A percentile compares a stretch with the other conserved stretches of the same genome.
phyloP scores from a whole-genome alignment of 2,888 invertebrate genomes.

The Drosophila monieri region DNA sequence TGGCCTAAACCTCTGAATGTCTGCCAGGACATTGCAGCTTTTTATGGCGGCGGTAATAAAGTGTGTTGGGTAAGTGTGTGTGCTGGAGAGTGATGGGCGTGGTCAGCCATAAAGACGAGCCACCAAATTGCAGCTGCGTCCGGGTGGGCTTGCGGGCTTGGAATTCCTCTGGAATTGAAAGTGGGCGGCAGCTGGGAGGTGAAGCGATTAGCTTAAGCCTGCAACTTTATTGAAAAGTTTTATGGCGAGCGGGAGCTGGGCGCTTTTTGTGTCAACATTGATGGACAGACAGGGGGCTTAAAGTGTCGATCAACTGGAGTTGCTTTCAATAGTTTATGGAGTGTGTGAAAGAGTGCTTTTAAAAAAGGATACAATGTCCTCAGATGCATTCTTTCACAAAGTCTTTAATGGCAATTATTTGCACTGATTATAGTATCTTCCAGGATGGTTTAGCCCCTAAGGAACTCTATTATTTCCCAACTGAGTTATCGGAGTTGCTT shows the following conservation, averaged over 20 bases:
- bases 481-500: slow-evolving; percentile 6
- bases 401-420: not conserved
- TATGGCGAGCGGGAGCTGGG: slow-evolving; percentile 25
- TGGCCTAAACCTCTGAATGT: slow-evolving; percentile 13
- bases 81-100: slow-evolving; percentile 29
- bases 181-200: slow-evolving; percentile 12
- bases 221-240: slow-evolving; percentile 66
- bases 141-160: not conserved
- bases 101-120: slow-evolving; percentile 43
- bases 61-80: slow-evolving; percentile 16
- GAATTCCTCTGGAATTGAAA: not conserved
- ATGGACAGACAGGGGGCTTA: slow-evolving; percentile 18
- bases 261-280: slow-evolving; percentile 33
- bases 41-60: slow-evolving; percentile 47
- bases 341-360: not conserved
- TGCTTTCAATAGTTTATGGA: slow-evolving; percentile 26
- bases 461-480: slow-evolving; percentile 24
- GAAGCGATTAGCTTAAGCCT: slow-evolving; percentile 61
- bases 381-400: not conserved
- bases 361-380: not conserved
- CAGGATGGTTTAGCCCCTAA: not conserved
- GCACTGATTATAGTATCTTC: not conserved
- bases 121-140: slow-evolving; percentile 43
- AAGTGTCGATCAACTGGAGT: slow-evolving; percentile 29
- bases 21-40: slow-evolving; percentile 30